Base-by-base conservation (phyloP, 2,888 invertebrate genomes). In the Thalpophila matura region DNA sequence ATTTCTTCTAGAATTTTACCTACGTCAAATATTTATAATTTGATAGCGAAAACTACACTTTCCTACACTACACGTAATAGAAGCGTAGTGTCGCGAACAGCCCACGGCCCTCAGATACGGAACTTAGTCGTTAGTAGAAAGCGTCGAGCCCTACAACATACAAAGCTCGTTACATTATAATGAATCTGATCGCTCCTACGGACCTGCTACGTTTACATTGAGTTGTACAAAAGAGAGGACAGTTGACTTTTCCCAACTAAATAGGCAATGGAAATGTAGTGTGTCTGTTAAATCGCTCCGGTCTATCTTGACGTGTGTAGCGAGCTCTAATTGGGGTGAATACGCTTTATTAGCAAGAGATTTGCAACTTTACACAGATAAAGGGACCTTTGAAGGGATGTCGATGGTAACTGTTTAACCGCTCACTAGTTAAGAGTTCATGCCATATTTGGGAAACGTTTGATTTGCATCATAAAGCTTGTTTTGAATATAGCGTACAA, bases 351-450 rank as follows among this genome's bases (percentile, higher is more conserved):
- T 86, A 87, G 81, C 66, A 74, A 80, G 83, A 86, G 85, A 90
- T 89, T 86, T 87, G 83, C 80, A 86, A 89, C 86, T 89, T 86
- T 81, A 74, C 68, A 66, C 68, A 84, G 85, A 85, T 87, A 87
- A 88, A 88, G 71, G 83, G 81, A 78, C 81, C 88, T 85, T 85
- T 86, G 82, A 86, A 86, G 84, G 86, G 85, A 84, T 83, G 76
- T 79, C 83, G 76, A 84, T 85, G 80, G 77, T 82, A 84, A 85
- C 83, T 79, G 80, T 82, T 82, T 85, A 88, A 86, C 87, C 83
- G 80, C 77, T 82, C 63, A 71, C 77, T 81, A 86, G 86, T 89
- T 86, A 85, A 79, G 71, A 86, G 84, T 85, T 85, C 74, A 74
- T 74, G 67, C 24, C 77, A 80, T 81, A 77, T 76, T 82, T 78